Evolutionary conservation across 2,888 invertebrate species (phyloP).

Genomic region (Ormyrus thymus): DNA sequence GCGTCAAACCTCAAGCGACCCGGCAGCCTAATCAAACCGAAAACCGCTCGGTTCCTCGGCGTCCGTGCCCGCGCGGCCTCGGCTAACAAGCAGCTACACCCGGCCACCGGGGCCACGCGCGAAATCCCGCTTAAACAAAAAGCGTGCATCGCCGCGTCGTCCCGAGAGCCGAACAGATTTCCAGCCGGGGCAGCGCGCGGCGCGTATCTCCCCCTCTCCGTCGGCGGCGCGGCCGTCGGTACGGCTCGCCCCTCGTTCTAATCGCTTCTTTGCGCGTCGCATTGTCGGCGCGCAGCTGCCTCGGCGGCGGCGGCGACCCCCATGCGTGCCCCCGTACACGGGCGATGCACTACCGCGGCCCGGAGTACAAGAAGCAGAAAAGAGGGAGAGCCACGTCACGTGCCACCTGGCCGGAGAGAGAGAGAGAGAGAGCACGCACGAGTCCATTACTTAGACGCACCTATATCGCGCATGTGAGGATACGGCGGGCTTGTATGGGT

Average conservation of each 20-base stretch:
- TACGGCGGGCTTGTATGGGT: background rate
- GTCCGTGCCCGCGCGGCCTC: too few species aligned
- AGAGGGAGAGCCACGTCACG: slow-evolving; percentile 69
- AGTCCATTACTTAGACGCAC: slow-evolving; percentile 52
- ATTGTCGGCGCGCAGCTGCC: slow-evolving; percentile 71
- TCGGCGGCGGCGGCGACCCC: slow-evolving; percentile 68
- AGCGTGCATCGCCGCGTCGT: background rate
- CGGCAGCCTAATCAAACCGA: too few species aligned
- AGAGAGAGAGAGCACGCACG: slow-evolving; percentile 57
- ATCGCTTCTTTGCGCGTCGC: slow-evolving; percentile 65
- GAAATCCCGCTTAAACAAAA: slow-evolving; percentile 24
- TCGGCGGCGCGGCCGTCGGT: slow-evolving; percentile 38
- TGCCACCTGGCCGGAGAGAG: slow-evolving; percentile 69
- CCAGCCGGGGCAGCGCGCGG: slow-evolving; percentile 10
- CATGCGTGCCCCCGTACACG: slow-evolving; percentile 67
- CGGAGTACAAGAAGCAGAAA: background rate
- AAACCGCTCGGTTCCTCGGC: too few species aligned
- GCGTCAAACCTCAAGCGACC: too few species aligned
- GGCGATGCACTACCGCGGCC: background rate
- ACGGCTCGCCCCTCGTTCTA: slow-evolving; percentile 59
- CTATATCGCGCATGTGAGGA: slow-evolving; percentile 10
- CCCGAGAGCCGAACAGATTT: slow-evolving; percentile 36
- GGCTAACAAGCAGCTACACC: too few species aligned
- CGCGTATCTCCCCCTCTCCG: slow-evolving; percentile 64
- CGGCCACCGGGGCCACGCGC: background rate